Evolutionary conservation across 1,140 invertebrate species (phyloP), one percentile per base, ranked within the genome.

Genomic region (Megalopta genalis): DNA sequence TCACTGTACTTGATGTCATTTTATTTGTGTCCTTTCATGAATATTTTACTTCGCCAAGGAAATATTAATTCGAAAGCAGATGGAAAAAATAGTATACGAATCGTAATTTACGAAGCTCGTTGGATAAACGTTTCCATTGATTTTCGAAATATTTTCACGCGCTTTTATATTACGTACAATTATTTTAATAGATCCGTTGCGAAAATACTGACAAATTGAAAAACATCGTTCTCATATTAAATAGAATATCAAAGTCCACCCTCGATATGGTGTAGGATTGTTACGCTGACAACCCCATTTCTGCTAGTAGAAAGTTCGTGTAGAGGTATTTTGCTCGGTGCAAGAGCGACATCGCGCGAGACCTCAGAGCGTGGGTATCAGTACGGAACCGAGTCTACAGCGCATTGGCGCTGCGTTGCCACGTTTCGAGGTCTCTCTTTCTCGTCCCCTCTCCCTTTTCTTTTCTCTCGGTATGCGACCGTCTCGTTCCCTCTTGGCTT

Each of bases 321-420:
- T 77, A 83, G 86, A 88, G 88, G 88, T 90, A 90, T 92, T 91
- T 86, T 77, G 76, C 75, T 83, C 81, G 52, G 80, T 68, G 63
- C 84, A 85, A 83, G 70, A 77, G 80, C 82, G 77, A 84, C 82
- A 86, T 84, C 82, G 80, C 69, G 77, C 87, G 86, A 89, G 87
- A 88, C 85, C 86, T 89, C 90, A 90, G 90, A 91, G 90, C 92
- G 92, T 93, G 92, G 91, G 92, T 93, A 93, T 93, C 91, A 92
- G 92, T 91, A 93, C 92, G 92, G 92, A 93, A 93, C 92, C 91
- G 90, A 92, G 86, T 90, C 88, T 91, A 91, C 88, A 88, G 90
- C 88, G 90, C 90, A 90, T 90, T 90, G 89, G 82, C 85, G 89
- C 90, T 84, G 78, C 59, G 92, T 93, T 93, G 92, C 92, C 92